phyloP scores from a whole-genome alignment of 2,113 vertebrate genomes.

The Asarcornis scutulata region DNA sequence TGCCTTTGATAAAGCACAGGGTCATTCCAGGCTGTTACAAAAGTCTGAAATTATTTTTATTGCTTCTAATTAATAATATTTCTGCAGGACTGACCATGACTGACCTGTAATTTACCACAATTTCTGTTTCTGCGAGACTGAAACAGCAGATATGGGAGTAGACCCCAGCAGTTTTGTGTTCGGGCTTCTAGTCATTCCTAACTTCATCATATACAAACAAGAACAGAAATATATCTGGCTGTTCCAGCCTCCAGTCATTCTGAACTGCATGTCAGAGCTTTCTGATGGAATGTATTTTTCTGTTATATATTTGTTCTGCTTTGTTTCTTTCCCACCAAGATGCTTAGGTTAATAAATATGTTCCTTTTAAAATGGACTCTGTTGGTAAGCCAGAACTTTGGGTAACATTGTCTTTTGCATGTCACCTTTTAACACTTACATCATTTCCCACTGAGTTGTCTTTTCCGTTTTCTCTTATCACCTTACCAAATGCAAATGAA shows the following conservation, averaged over 20 bases:
- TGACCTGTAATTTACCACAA: neutral
- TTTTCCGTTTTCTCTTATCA: conserved; percentile 69
- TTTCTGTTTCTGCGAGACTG: neutral
- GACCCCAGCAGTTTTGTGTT: neutral
- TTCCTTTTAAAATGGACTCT: conserved; percentile 17
- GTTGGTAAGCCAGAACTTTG: conserved; percentile 24
- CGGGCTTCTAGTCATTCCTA: neutral
- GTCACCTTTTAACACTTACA: conserved; percentile 57
- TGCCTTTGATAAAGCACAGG: neutral
- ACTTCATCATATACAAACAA: neutral
- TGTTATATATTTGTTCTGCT: neutral
- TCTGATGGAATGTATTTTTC: neutral
- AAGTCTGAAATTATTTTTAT: neutral
- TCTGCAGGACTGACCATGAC: neutral
- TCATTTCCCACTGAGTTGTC: conserved; percentile 65
- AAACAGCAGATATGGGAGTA: neutral
- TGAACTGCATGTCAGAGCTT: neutral
- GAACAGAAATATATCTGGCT: neutral
- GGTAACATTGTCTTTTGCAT: neutral
- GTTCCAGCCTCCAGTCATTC: neutral
- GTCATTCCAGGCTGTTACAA: neutral
- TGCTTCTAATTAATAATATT: neutral
- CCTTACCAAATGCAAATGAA: conserved; percentile 73
- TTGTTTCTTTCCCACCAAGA: neutral
- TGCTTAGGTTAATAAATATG: neutral